Evolutionary conservation across 1,140 invertebrate species (phyloP), one percentile per base, ranked within the genome.

Genomic region (Drosophila tani): DNA sequence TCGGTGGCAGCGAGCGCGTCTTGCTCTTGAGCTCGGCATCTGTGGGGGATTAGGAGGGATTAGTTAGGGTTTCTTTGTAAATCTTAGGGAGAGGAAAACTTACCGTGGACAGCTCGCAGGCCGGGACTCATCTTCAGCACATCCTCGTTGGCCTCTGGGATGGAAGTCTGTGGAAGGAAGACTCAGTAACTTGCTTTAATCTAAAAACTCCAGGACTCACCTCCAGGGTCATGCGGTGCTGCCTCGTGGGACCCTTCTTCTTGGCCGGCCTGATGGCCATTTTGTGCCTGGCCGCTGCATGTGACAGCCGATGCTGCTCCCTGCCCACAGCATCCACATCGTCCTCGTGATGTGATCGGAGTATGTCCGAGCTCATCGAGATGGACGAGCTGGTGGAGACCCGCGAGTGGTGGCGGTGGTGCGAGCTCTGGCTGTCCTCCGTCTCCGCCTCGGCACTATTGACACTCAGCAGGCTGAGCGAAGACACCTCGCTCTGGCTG

Each of bases 241-340:
- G 93, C 32, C 95, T 92, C 8, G 96, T 95, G 19, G 95, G 95
- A 24, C 95, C 96, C 85, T 96, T 95, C 21, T 95, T 96, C 78
- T 96, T 94, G 75, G 95, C 95, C n/a, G 96, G 96, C 35, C 95
- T 94, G 41, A 97, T 95, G 41, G 96, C 94, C 94, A 96, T 96
- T 92, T 96, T 96, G 93, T 97, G 96, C 66, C 94, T 94, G 40
- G 96, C 96, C 17, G 96, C 96, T n/a, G 95, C 95, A 91, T 97
- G 96, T 85, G 95, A 96, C 53, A 97, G 93, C 43, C 96, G 95
- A 70, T 95, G 94, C 78, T 94, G 81, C 27, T 92, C 87, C 7
- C 63, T 35, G 14, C 79, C 76, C 14, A 92, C 78, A 11, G 83
- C 79, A 66, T 92, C 91, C 43, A 87, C 86, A 7, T 92, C 85